Conservation (phyloP, 1,140 invertebrate genomes). For the Muscidifurax raptorellus region DNA sequence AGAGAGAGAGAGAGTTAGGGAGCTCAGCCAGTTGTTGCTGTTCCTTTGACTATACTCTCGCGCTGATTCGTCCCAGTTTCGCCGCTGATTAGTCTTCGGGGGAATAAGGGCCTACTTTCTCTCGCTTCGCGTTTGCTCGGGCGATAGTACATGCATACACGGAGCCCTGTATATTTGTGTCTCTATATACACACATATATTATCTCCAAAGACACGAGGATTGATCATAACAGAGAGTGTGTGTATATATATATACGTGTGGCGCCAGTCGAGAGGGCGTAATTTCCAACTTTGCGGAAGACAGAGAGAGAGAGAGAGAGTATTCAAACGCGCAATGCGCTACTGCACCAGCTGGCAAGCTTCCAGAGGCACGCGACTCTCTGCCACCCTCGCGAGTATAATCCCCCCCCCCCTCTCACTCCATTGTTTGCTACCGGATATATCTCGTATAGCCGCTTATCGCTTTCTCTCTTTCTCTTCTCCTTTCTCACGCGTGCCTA, state of each 20-base stretch:
- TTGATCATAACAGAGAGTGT: neutral
- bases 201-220: neutral
- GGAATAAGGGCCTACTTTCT: neutral
- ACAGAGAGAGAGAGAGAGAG: neutral
- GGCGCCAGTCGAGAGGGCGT: neutral
- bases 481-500: neutral
- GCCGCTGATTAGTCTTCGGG: neutral
- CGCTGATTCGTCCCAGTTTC: neutral
- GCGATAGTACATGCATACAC: neutral
- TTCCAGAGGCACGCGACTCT: neutral
- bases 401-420: neutral
- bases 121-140: neutral
- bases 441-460: neutral
- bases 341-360: neutral
- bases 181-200: too few species aligned
- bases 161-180: too few species aligned
- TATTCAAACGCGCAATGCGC: slow-evolving; percentile 18
- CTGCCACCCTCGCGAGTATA: neutral
- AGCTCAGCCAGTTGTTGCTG: neutral
- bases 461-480: slow-evolving; percentile 5
- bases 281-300: neutral
- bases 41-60: neutral
- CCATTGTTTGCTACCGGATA: neutral
- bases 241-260: too few species aligned
- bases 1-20: too few species aligned